Evolutionary conservation across 2,797 vertebrate genomes (phyloP), one percentile per base, ranked within the genome.

Genomic region (Pelobates cultripes): DNA sequence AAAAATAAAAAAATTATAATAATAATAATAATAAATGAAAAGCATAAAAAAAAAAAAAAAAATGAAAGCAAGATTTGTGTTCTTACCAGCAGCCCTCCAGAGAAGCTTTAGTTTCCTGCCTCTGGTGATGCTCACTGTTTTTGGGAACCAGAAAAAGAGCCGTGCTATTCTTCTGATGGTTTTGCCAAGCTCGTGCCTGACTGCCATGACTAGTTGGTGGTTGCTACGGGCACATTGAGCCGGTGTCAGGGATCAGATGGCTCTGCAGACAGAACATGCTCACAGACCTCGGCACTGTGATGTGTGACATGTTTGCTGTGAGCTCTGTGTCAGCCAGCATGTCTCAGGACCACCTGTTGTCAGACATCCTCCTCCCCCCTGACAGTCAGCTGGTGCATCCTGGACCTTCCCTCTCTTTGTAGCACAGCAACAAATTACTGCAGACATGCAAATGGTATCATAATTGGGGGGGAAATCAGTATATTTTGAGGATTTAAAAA

Each of bases 271-370:
- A 75, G 79, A 13, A 14, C 0, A 61, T 64, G 63, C 28, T 72
- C 72, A 78, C 72, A 85, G 79, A 86, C 81, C 81, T 79, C 83
- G 8, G 42, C 79, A 87, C 80, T 69, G 53, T 71, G 84, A 10
- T 86, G 7, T 3, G 1, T 77, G 81, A 85, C 1, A 86, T 28
- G 55, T 86, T 83, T 3, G 76, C 89, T 88, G 78, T 83, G 86
- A 91, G 91, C 87, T 85, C 85, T 40, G 86, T 78, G 66, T 85
- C 87, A 88, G 90, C 86, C 90, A 89, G 64, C 70, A 0, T 68
- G 87, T 85, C 91, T 91, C 89, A 63, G 79, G 88, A 87, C 87
- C 91, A 93, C 89, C 90, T 93, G 92, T 92, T 89, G 84, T 87
- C 68, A 85, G 87, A 87, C 91, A 92, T 90, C 91, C 89, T 90